Percentiles rank a stretch among this genome's conserved stretches.
phyloP scores from a whole-genome alignment of 2,113 vertebrate species.

The Pelmatolapia mariae region DNA sequence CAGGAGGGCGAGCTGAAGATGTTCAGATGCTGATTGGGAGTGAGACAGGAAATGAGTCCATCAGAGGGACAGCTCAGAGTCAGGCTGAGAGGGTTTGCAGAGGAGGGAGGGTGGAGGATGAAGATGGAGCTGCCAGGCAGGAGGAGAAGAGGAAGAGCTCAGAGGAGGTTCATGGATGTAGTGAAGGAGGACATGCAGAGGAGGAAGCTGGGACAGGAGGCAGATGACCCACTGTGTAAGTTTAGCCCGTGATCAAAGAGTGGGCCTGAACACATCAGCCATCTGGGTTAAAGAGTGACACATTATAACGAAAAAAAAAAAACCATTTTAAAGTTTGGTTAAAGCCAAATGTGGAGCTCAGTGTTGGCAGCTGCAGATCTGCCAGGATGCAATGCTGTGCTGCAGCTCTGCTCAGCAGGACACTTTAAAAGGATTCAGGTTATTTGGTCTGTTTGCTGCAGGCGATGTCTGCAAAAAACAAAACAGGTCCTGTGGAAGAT shows the following conservation, averaged over 20 bases:
- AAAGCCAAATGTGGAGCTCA: not conserved
- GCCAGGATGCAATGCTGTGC: not conserved
- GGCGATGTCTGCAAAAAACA: fast-evolving
- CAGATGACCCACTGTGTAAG: not conserved
- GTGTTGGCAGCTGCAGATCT: not conserved
- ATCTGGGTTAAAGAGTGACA: not conserved
- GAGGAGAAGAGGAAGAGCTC: not conserved
- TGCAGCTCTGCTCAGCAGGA: not conserved
- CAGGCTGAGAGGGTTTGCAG: not conserved
- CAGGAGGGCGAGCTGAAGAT: not conserved
- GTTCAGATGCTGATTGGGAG: not conserved
- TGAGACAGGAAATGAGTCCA: not conserved
- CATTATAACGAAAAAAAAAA: fast-evolving
- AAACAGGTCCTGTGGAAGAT: fast-evolving
- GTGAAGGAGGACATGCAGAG: not conserved
- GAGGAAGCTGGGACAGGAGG: not conserved
- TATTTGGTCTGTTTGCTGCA: not conserved
- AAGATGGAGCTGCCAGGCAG: not conserved
- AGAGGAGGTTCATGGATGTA: not conserved
- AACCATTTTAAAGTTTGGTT: not conserved
- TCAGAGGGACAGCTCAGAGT: not conserved
- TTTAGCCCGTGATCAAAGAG: not conserved
- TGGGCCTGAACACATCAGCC: not conserved
- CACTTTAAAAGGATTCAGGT: fast-evolving
- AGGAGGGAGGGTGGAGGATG: not conserved